Conservation (phyloP, 2,113 vertebrate species). For the Rhinopomastus cyanomelas region DNA sequence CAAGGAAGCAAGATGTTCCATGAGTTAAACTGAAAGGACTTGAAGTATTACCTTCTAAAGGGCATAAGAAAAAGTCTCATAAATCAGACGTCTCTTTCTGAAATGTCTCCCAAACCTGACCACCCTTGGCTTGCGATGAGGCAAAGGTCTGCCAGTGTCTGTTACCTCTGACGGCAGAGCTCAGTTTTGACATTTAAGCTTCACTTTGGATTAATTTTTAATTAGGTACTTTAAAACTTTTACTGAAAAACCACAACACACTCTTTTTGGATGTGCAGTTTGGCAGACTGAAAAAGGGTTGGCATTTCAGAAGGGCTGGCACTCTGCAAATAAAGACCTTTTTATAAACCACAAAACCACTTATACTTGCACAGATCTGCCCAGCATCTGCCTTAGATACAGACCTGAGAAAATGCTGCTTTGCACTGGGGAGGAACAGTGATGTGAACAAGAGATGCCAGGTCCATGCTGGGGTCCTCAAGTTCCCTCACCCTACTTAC, state of each 20-base stretch:
- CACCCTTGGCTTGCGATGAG: neutral
- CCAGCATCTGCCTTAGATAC: neutral
- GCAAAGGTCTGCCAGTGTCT: neutral
- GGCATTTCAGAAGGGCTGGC: neutral
- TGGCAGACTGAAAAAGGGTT: neutral
- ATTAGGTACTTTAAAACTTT: neutral
- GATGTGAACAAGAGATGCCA: neutral
- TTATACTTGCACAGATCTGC: neutral
- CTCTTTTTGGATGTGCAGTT: neutral
- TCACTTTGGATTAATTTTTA: slow-evolving; percentile 20
- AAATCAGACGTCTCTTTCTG: neutral
- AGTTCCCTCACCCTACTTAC: neutral
- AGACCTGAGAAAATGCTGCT: neutral
- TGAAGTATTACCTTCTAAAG: neutral
- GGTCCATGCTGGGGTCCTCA: rapidly evolving
- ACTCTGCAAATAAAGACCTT: neutral
- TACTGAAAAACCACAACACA: neutral
- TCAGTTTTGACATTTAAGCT: neutral
- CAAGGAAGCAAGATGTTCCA: neutral
- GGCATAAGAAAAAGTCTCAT: neutral
- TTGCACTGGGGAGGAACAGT: neutral
- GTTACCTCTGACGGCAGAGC: neutral
- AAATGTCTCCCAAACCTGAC: neutral
- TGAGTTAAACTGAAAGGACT: neutral
- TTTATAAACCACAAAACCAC: neutral